These are phyloP conservation scores for Microtus oregoni DNA, from an alignment of 2,113 vertebrate genomes.

Conservation along the genomic window DNA sequence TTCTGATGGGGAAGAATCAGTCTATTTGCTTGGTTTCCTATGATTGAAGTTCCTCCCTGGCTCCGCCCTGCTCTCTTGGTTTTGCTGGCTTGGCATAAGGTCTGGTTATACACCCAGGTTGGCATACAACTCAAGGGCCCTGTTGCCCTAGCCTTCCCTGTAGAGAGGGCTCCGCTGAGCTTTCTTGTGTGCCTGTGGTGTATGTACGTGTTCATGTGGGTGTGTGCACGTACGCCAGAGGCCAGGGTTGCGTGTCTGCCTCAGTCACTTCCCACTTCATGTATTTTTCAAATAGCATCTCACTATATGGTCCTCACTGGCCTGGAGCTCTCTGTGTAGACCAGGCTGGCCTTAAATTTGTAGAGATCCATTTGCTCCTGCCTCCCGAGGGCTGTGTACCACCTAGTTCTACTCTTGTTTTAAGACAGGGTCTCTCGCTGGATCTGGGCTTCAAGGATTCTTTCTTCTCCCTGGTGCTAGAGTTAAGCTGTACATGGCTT, in stretches of 20 bases:
- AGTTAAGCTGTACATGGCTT: background rate
- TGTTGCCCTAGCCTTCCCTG: background rate
- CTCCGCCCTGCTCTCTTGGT: background rate
- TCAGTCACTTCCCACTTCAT: too few relatives aligned
- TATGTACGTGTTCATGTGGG: background rate
- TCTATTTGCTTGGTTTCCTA: background rate
- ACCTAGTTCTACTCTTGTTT: background rate
- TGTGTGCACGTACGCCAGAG: background rate
- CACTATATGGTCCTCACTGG: background rate
- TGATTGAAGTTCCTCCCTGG: background rate
- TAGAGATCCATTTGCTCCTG: background rate
- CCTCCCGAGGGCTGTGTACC: background rate
- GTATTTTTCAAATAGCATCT: background rate
- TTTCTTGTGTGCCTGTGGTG: background rate
- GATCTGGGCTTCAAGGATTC: background rate
- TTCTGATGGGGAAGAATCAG: conserved; percentile 10
- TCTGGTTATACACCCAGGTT: background rate
- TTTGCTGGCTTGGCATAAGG: background rate
- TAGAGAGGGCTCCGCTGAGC: background rate
- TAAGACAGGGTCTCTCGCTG: background rate
- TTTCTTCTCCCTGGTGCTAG: background rate
- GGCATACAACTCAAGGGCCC: too few relatives aligned
- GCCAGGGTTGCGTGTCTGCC: background rate
- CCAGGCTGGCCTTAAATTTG: background rate
- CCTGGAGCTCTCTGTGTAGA: background rate